Percentiles rank a stretch among this genome's conserved stretches.
These are phyloP conservation scores for Paramisgurnus dabryanus DNA, from an alignment of 2,113 vertebrate genomes.

Conservation along the genomic window DNA sequence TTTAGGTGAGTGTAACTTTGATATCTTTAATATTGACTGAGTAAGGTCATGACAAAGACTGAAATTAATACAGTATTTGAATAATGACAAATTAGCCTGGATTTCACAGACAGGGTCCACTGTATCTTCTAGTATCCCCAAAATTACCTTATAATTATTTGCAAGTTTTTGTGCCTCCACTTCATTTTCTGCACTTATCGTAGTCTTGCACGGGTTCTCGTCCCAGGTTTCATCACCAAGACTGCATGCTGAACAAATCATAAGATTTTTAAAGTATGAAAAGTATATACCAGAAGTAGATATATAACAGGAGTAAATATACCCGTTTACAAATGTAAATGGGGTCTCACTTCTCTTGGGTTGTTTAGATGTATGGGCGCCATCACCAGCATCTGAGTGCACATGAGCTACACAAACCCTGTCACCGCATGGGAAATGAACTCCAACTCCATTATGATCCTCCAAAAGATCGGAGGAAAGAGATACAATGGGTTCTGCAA, in stretches of 20 bases:
- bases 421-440: slow-evolving; percentile 63
- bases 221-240: slow-evolving; percentile 67
- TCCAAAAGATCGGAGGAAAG: slow-evolving; percentile 61
- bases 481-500: background rate
- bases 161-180: slow-evolving; percentile 84
- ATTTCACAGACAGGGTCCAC: too few species aligned
- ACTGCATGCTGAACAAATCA: slow-evolving; percentile 43
- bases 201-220: slow-evolving; percentile 72
- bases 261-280: background rate
- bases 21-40: too few species aligned
- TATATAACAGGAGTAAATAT: background rate
- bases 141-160: slow-evolving; percentile 82
- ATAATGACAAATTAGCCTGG: too few species aligned
- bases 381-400: slow-evolving; percentile 52
- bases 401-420: slow-evolving; percentile 56
- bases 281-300: background rate
- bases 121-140: background rate
- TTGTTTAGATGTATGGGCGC: slow-evolving; percentile 56
- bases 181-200: slow-evolving; percentile 78
- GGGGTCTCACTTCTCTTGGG: slow-evolving; percentile 62
- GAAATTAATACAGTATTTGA: too few species aligned
- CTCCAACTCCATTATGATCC: slow-evolving; percentile 52
- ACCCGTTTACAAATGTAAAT: background rate
- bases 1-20: too few species aligned
- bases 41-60: too few species aligned